These are phyloP conservation scores for Plotosus lineatus DNA, from an alignment of 2,113 vertebrate species.

Conservation along the genomic window DNA sequence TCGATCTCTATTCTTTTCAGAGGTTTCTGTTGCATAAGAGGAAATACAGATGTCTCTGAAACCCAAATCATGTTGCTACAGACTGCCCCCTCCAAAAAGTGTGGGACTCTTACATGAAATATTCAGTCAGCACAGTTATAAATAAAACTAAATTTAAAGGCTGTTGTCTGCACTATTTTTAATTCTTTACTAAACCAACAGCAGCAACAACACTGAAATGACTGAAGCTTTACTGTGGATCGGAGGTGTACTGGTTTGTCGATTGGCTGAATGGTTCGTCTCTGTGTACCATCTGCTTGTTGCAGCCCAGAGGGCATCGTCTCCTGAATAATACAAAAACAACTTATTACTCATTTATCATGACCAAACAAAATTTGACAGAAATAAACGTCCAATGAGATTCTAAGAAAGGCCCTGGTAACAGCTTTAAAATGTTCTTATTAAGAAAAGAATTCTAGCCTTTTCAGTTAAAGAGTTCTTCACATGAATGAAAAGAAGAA, in stretches of 20 bases:
- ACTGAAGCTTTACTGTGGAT: slow-evolving; percentile 78
- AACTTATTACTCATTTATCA: not conserved
- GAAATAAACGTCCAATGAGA: not conserved
- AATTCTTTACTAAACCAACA: not conserved
- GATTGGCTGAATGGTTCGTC: slow-evolving; percentile 76
- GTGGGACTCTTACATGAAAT: not conserved
- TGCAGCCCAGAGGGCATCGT: slow-evolving; percentile 62
- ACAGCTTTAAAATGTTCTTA: not conserved
- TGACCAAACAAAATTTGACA: too few species aligned
- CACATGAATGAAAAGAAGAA: not conserved
- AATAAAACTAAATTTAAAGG: not conserved
- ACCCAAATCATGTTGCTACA: not conserved
- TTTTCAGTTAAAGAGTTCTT: not conserved
- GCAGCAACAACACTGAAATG: not conserved
- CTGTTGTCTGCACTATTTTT: not conserved
- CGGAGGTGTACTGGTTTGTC: slow-evolving; percentile 76
- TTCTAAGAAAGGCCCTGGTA: not conserved
- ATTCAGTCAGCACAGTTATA: not conserved
- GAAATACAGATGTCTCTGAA: not conserved
- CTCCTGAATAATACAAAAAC: slow-evolving; percentile 66
- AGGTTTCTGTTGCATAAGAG: slow-evolving; percentile 78
- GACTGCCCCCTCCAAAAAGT: not conserved
- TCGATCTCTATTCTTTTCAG: slow-evolving; percentile 84
- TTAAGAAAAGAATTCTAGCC: not conserved
- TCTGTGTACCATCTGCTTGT: slow-evolving; percentile 63